Evolutionary conservation across 2,888 invertebrate species (phyloP).

Genomic region (Diloba caeruleocephala): DNA sequence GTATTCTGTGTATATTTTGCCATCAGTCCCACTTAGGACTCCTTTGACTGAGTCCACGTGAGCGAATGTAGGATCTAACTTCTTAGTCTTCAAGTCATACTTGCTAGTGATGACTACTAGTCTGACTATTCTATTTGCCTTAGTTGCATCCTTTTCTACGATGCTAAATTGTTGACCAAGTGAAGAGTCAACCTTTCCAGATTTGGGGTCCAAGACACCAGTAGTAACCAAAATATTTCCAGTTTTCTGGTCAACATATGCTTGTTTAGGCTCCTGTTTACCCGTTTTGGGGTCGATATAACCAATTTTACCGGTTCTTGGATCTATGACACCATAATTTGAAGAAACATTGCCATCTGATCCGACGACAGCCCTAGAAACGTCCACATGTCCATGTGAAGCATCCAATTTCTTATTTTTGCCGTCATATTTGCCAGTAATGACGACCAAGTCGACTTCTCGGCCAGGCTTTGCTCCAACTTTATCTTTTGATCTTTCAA

Average conservation of each 20-base stretch:
- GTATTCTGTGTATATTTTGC: conserved; percentile 90
- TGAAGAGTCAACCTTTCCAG: conserved; percentile 91
- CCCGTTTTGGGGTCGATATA: conserved; percentile 90
- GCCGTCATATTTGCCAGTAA: conserved; percentile 90
- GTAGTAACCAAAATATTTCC: conserved; percentile 91
- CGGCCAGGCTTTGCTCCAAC: conserved; percentile 83
- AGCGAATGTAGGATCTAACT: conserved; percentile 86
- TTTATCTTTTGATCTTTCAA: conserved; percentile 89
- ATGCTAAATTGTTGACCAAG: conserved; percentile 92
- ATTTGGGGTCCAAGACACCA: conserved; percentile 90
- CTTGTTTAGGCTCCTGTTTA: conserved; percentile 90
- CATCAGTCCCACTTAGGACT: conserved; percentile 89
- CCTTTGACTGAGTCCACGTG: conserved; percentile 84
- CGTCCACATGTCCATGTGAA: conserved; percentile 82
- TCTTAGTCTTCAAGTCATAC: conserved; percentile 88
- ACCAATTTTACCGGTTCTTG: conserved; percentile 90
- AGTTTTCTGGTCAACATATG: conserved; percentile 92
- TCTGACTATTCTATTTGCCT: conserved; percentile 90
- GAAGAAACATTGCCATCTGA: conserved; percentile 89
- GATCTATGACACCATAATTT: conserved; percentile 91
- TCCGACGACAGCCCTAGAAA: conserved; percentile 90
- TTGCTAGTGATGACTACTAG: conserved; percentile 90
- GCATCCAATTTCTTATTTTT: conserved; percentile 86
- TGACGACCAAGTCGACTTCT: conserved; percentile 89
- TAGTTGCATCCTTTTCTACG: conserved; percentile 90